Percentiles rank a stretch among this genome's conserved stretches.
Conservation (phyloP, 1,140 invertebrate species). For the Heterodera schachtii region DNA sequence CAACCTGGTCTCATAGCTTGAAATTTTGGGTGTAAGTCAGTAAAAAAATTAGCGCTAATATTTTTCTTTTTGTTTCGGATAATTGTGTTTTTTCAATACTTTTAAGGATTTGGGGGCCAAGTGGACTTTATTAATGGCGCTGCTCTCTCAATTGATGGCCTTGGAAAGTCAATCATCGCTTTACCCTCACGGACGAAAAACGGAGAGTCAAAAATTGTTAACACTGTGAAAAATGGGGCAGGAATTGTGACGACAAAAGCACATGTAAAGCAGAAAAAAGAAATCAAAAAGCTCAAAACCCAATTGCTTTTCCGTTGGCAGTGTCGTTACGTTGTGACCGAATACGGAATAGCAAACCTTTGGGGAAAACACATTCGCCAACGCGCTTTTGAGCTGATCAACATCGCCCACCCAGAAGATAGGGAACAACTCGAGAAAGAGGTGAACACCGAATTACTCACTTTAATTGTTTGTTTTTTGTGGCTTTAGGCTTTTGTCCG, state of each 20-base stretch:
- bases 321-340: constrained; percentile 81
- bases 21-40: background rate
- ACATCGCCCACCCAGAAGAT: constrained; percentile 86
- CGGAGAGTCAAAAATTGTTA: constrained; percentile 85
- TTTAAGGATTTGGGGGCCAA: constrained; percentile 78
- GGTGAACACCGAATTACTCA: constrained; percentile 66
- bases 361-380: constrained; percentile 87
- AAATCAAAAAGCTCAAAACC: too few species aligned
- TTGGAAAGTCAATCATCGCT: constrained; percentile 89
- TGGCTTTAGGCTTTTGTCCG: constrained; percentile 14
- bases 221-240: constrained; percentile 82
- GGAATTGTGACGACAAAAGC: constrained; percentile 89
- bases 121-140: constrained; percentile 94
- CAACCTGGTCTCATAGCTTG: background rate
- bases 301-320: background rate
- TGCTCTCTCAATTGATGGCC: constrained; percentile 81
- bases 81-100: too few species aligned
- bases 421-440: constrained; percentile 82
- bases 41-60: constrained; percentile 11
- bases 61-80: background rate
- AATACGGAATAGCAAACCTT: constrained; percentile 84
- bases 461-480: background rate
- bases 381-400: constrained; percentile 83
- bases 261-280: constrained; percentile 69
- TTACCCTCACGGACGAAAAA: constrained; percentile 82